These are phyloP conservation scores for Lithobates sylvaticus DNA, from an alignment of 2,797 vertebrate genomes.

Conservation along the genomic window DNA sequence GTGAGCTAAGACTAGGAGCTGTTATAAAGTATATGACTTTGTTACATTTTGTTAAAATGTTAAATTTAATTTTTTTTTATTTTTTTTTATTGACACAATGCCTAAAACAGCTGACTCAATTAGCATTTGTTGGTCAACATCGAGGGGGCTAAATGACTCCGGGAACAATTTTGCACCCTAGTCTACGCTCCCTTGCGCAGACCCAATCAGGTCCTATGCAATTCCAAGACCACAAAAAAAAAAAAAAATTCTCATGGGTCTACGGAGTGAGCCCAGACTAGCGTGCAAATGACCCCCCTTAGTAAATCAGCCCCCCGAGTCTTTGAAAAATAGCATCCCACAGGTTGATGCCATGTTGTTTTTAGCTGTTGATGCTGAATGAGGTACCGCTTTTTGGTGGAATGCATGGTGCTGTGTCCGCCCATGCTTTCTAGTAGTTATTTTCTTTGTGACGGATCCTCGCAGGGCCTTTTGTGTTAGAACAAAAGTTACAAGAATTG, in stretches of 20 bases:
- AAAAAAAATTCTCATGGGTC: too few relatives aligned
- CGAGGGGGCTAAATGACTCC: too few relatives aligned
- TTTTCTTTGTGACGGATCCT: constrained; percentile 28
- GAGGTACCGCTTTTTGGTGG: not conserved
- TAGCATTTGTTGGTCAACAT: constrained; percentile 15
- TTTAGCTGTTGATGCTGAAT: not conserved
- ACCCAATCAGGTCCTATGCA: too few relatives aligned
- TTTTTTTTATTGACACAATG: too few relatives aligned
- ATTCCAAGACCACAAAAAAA: too few relatives aligned
- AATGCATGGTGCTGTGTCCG: not conserved
- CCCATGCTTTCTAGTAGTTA: constrained; percentile 7
- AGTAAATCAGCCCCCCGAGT: not conserved
- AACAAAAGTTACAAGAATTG: constrained; percentile 43
- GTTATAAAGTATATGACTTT: too few relatives aligned
- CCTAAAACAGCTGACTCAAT: not conserved
- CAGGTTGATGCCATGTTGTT: not conserved
- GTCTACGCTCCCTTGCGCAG: too few relatives aligned
- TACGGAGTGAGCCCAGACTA: too few relatives aligned
- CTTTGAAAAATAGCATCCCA: not conserved
- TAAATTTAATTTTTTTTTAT: too few relatives aligned
- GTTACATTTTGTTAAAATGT: too few relatives aligned
- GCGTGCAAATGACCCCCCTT: not conserved
- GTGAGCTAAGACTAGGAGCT: not conserved
- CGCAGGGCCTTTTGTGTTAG: constrained; percentile 38
- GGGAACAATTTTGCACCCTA: too few relatives aligned